phyloP scores from a whole-genome alignment of 2,797 vertebrate species.

The Propithecus perrieri region DNA sequence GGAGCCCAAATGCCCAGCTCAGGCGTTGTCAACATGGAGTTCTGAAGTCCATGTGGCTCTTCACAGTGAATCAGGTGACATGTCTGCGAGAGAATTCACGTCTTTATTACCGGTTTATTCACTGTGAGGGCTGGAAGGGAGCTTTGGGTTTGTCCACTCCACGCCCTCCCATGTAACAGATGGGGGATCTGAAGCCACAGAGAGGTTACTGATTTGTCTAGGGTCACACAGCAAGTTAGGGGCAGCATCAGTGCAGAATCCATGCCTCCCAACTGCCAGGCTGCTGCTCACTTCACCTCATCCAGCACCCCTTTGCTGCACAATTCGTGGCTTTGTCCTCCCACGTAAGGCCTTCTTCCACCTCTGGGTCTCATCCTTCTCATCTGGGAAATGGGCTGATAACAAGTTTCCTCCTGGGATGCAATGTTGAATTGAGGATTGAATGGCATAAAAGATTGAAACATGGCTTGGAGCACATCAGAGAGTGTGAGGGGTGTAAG shows the following conservation, averaged over 20 bases:
- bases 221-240: not conserved
- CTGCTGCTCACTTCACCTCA: not conserved
- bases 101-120: not conserved
- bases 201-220: not conserved
- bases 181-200: not conserved
- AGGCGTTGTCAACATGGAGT: slow-evolving; percentile 9
- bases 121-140: not conserved
- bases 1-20: not conserved
- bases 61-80: slow-evolving; percentile 20
- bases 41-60: slow-evolving; percentile 63
- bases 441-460: not conserved
- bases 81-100: not conserved
- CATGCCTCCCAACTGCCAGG: not conserved
- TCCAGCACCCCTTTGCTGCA: not conserved
- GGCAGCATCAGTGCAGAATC: not conserved
- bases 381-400: not conserved
- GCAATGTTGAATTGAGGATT: not conserved
- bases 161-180: not conserved
- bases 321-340: not conserved
- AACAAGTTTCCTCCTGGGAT: not conserved
- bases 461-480: not conserved
- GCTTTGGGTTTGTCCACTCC: not conserved
- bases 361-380: not conserved
- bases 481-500: not conserved
- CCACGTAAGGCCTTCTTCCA: not conserved